Evolutionary conservation across 1,140 invertebrate genomes (phyloP).

Genomic region (Pomacea maculata): DNA sequence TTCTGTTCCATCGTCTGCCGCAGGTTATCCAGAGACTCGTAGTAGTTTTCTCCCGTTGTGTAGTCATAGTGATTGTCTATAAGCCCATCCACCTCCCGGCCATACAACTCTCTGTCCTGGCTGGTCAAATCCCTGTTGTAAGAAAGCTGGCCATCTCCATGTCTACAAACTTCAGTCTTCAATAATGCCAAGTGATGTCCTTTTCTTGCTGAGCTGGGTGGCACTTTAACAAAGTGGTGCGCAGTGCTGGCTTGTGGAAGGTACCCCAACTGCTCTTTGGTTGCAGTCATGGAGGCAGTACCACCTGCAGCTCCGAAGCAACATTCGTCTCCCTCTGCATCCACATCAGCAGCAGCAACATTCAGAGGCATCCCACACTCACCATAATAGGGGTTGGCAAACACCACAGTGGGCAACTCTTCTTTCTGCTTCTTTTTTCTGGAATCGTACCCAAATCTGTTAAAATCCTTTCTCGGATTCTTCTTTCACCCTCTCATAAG

Average conservation of each 20-base stretch:
- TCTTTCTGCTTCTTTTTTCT: constrained; percentile 11
- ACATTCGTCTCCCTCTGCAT: neutral
- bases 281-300: no score
- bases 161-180: no score
- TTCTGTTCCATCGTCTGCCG: constrained; percentile 17
- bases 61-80: constrained; percentile 18
- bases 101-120: neutral
- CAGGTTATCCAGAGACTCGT: constrained; percentile 19
- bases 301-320: no score
- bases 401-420: constrained; percentile 10
- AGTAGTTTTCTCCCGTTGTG: constrained; percentile 18
- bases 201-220: no score
- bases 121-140: no score
- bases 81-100: neutral
- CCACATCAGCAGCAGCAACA: neutral
- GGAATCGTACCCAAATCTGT: neutral
- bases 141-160: no score
- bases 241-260: no score
- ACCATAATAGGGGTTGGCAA: constrained; percentile 15
- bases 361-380: constrained; percentile 6
- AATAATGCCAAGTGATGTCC: no score
- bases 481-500: no score
- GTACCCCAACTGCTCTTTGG: no score
- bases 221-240: no score
- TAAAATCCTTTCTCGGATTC: neutral